Evolutionary conservation across 2,888 invertebrate genomes (phyloP), one percentile per base, ranked within the genome.

Genomic region (Epirrita christyi): DNA sequence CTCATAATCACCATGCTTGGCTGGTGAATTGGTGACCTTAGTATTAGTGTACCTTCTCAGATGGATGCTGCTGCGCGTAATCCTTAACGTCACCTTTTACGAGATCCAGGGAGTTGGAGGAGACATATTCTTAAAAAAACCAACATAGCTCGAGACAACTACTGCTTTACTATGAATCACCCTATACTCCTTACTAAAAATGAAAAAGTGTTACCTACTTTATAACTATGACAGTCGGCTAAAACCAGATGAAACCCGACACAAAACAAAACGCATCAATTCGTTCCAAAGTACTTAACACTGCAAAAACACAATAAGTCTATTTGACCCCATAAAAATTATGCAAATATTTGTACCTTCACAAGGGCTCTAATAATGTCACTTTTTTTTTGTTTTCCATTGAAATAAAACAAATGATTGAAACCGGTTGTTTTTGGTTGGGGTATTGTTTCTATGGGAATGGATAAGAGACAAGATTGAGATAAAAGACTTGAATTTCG

Each of bases 361-460:
- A 76, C 78, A 80, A 77, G 80, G 80, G 82, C 54, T 65, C 73
- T 78, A 80, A 80, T 82, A 76, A 74, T 75, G 74, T 68, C 71
- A 70, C 67, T 40, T 72, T 77, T 40, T 72, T 77, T 76, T 78
- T 77, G 71, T 66, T 71, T 78, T 68, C 71, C 56, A 66, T 49
- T 61, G 56, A 59, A 54, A 67, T 68, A 70, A 72, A 74, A 72
- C 70, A 70, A 72, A 67, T 66, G 63, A 44, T 59, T 52, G 42
- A 9, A 63, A 55, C 55, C 59, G 44, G 45, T 61, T 63, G 61
- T 56, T 70, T 68, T 52, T 59, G 56, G 49, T 65, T 67, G 65
- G 64, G 51, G 50, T 61, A 73, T 79, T 81, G 80, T 81, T 72
- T 54, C 64, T 75, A 77, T 82, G 82, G 76, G 81, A 81, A 81